These are phyloP conservation scores for Patella depressa DNA, from an alignment of 2,888 invertebrate species.

Conservation along the genomic window DNA sequence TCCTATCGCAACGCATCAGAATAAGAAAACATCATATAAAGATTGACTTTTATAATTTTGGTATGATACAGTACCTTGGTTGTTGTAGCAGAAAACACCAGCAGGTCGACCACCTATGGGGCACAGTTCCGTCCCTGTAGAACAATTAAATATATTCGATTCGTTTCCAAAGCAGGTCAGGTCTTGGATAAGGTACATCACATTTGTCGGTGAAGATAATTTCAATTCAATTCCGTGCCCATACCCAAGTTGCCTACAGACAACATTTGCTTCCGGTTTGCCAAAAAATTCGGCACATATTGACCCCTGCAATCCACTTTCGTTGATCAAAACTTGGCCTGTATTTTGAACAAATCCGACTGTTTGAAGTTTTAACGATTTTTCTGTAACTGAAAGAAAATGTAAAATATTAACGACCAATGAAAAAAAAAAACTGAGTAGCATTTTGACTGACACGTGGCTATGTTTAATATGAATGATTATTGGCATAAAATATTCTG, in stretches of 20 bases:
- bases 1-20: too few species aligned
- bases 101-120: neutral
- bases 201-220: neutral
- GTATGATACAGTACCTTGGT: neutral
- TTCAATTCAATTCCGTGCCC: neutral
- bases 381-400: neutral
- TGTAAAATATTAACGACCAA: neutral
- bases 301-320: neutral
- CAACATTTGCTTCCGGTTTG: neutral
- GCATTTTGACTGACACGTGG: too few species aligned
- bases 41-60: too few species aligned
- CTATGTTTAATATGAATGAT: too few species aligned
- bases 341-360: neutral
- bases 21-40: too few species aligned
- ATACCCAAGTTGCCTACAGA: neutral
- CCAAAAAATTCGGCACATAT: neutral
- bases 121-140: neutral
- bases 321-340: neutral
- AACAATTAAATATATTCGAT: neutral
- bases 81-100: neutral
- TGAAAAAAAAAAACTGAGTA: too few species aligned
- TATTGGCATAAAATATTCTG: too few species aligned
- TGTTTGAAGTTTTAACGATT: neutral
- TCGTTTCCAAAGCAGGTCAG: neutral
- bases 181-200: neutral